phyloP scores from a whole-genome alignment of 1,140 invertebrate genomes.

The Drosophila punjabiensis region DNA sequence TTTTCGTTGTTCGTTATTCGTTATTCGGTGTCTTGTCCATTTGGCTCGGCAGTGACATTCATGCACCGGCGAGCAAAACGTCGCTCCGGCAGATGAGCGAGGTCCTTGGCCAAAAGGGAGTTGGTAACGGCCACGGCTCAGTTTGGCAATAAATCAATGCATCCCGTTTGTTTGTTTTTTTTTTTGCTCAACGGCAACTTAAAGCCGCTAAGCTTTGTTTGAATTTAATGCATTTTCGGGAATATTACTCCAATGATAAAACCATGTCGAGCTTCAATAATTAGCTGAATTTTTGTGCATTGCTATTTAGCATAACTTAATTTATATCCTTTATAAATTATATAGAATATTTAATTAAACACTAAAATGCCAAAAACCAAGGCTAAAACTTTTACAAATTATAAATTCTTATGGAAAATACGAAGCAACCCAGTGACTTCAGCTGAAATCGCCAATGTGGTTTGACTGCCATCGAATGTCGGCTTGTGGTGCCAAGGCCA shows the following conservation, averaged over 20 bases:
- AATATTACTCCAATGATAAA: constrained; percentile 13
- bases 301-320: neutral
- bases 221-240: constrained; percentile 48
- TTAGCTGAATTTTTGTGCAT: constrained; percentile 19
- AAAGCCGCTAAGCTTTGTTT: constrained; percentile 35
- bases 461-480: constrained; percentile 55
- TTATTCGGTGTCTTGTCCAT: constrained; percentile 58
- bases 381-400: neutral
- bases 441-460: constrained; percentile 39
- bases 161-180: constrained; percentile 26
- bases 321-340: neutral
- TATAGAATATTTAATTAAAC: constrained; percentile 9
- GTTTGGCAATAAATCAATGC: constrained; percentile 74
- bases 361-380: constrained; percentile 19
- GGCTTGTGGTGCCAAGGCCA: constrained; percentile 48
- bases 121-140: constrained; percentile 29
- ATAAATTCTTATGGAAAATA: constrained; percentile 31
- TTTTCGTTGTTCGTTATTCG: constrained; percentile 21
- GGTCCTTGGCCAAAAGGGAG: constrained; percentile 20
- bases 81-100: constrained; percentile 41
- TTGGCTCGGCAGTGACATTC: constrained; percentile 79
- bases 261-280: constrained; percentile 10
- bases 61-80: constrained; percentile 67
- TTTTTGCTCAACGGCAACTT: constrained; percentile 15
- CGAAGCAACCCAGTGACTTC: constrained; percentile 7